Percentiles rank a stretch among this genome's conserved stretches.
These are phyloP conservation scores for Stegodyphus dumicola DNA, from an alignment of 1,140 invertebrate genomes.

Conservation along the genomic window DNA sequence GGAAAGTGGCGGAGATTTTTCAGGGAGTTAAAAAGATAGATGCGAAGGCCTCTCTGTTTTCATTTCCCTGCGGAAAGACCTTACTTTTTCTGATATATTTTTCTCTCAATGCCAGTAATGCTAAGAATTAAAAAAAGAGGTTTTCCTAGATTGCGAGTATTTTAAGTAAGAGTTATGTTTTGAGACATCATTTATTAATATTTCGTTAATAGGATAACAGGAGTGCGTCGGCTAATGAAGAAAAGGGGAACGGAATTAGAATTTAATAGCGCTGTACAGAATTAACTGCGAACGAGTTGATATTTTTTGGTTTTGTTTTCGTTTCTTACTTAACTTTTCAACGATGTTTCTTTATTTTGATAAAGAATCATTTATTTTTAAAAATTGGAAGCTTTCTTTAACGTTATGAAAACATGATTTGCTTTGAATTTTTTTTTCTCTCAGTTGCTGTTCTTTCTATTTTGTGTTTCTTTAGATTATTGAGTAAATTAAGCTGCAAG, in stretches of 20 bases:
- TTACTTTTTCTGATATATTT: conserved; percentile 49
- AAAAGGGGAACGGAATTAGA: conserved; percentile 32
- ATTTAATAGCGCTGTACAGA: conserved; percentile 57
- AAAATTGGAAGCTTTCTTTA: no score
- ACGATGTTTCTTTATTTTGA: no score
- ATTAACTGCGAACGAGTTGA: conserved; percentile 21
- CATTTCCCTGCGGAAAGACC: conserved; percentile 40
- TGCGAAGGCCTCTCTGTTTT: conserved; percentile 49
- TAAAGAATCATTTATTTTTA: no score
- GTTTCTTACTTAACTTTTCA: no score
- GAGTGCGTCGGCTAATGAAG: conserved; percentile 30
- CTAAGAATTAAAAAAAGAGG: conserved; percentile 24
- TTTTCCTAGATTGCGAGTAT: conserved; percentile 31
- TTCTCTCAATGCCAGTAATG: conserved; percentile 21
- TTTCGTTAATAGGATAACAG: conserved; percentile 54
- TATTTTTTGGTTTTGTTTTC: no score
- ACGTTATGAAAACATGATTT: no score
- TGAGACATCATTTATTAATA: conserved; percentile 60
- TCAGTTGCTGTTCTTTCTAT: no score
- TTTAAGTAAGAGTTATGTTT: conserved; percentile 61
- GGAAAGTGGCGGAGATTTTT: conserved; percentile 58
- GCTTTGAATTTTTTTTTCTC: no score
- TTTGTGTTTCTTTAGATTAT: no score
- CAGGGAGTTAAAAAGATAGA: conserved; percentile 55
- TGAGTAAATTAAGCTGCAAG: no score